A percentile compares a stretch with the other conserved stretches of the same genome.
These are phyloP conservation scores for Adelognathus sp. DNA, from an alignment of 2,888 invertebrate species.

Conservation along the genomic window DNA sequence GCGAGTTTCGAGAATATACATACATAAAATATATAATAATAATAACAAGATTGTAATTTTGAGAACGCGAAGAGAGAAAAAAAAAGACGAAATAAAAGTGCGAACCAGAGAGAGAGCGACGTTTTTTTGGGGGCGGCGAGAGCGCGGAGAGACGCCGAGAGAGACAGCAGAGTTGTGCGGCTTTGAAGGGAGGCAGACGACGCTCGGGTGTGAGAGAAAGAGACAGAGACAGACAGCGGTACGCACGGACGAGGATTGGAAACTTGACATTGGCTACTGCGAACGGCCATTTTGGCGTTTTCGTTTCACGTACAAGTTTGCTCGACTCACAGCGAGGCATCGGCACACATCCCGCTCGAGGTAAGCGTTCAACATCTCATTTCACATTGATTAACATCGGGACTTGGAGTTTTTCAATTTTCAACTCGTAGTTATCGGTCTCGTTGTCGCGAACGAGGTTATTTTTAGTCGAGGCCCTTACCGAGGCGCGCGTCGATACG, in stretches of 20 bases:
- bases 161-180: slow-evolving; percentile 2
- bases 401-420: slow-evolving; percentile 5
- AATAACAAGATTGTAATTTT: too few species aligned
- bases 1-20: slow-evolving; percentile 1
- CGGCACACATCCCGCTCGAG: slow-evolving; percentile 77
- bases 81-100: slow-evolving; percentile 34
- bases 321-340: slow-evolving; percentile 75
- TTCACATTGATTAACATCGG: slow-evolving; percentile 7
- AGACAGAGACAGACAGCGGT: too few species aligned
- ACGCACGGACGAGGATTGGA: slow-evolving; percentile 58
- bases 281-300: slow-evolving; percentile 83
- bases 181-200: slow-evolving; percentile 41
- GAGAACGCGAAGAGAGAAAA: slow-evolving; percentile 39
- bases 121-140: slow-evolving; percentile 23
- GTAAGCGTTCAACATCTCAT: slow-evolving; percentile 65
- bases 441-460: background rate
- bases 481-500: too few species aligned
- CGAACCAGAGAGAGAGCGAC: slow-evolving; percentile 20
- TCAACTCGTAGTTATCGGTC: slow-evolving; percentile 54
- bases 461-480: slow-evolving; percentile 53
- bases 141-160: slow-evolving; percentile 41
- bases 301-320: slow-evolving; percentile 77
- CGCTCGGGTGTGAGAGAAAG: slow-evolving; percentile 34
- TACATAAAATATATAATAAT: slow-evolving; percentile 1
- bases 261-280: slow-evolving; percentile 77